Evolutionary conservation across 2,888 invertebrate species (phyloP), one percentile per base, ranked within the genome.

Genomic region (Cephus sareptanus): DNA sequence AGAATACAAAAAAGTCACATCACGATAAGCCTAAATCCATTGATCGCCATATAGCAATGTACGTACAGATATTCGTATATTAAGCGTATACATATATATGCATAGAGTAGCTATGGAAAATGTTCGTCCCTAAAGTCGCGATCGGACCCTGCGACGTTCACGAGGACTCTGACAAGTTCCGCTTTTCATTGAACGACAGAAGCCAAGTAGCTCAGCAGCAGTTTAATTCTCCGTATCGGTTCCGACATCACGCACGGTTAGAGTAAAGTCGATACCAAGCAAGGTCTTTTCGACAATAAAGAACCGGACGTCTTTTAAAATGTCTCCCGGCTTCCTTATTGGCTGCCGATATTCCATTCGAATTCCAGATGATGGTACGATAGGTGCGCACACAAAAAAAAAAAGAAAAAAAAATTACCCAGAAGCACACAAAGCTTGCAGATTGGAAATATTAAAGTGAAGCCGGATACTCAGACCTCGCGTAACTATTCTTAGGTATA

Each of bases 121-220:
- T 56, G 9, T 23, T 23, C 9, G 56, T 23, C 0, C 56, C 23
- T 9, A 56, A 56, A 23, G 56, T 56, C 23, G 23, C 56, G 56
- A 56, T 23, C 56, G 56, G 23, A 23, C 23, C 23, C 23, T 23
- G 56, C 56, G 56, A 56, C 23, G 2, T 56, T 56, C 56, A 23
- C 56, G 56, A 56, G 1, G 56, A 56, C 1, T 23, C 23, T 23
- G 56, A 56, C 23, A 23, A 23, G 23, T 56, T 56, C 56, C 56
- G 56, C 56, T 56, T 56, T 56, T 56, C 56, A 56, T 9, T 23
- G 56, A 56, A 56, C 23, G 56, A 56, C 56, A 56, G 23, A 2
- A 56, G 56, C 9, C 23, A 56, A 56, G 56, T 56, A 75, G 79
- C 31, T 76, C 75, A 69, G 73, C 76, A 80, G 75, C 73, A 73